phyloP scores from a whole-genome alignment of 2,888 invertebrate genomes.

The Dioctria rufipes region DNA sequence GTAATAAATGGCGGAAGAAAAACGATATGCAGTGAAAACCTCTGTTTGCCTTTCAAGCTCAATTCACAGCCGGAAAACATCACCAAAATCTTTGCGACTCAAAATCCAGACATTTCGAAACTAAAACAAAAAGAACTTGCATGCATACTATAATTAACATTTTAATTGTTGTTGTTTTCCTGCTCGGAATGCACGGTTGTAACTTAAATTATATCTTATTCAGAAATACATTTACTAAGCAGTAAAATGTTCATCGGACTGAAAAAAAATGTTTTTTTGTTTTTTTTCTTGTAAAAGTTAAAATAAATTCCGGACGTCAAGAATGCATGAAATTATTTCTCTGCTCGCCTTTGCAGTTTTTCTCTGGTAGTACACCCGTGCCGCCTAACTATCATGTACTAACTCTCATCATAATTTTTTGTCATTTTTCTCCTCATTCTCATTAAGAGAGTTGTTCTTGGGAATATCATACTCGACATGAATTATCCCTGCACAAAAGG shows the following conservation, averaged over 20 bases:
- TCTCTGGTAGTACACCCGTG: background rate
- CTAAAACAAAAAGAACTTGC: no score
- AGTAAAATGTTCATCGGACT: conserved; percentile 20
- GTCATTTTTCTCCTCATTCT: conserved; percentile 41
- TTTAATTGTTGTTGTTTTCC: conserved; percentile 11
- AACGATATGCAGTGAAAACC: no score
- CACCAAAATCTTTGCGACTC: no score
- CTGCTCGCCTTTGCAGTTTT: conserved; percentile 30
- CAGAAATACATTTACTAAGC: conserved; percentile 30
- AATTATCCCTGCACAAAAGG: conserved; percentile 50
- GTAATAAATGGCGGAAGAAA: no score
- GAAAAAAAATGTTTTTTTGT: background rate
- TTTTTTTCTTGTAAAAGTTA: background rate
- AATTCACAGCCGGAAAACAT: no score
- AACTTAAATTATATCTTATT: conserved; percentile 43
- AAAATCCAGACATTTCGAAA: no score
- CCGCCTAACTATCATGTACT: background rate
- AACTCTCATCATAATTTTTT: background rate
- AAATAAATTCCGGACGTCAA: conserved; percentile 1
- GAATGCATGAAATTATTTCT: conserved; percentile 31
- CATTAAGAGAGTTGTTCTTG: conserved; percentile 27
- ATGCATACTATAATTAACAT: conserved; percentile 21
- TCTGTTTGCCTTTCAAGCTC: no score
- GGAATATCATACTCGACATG: conserved; percentile 46
- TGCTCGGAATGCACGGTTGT: conserved; percentile 14